Evolutionary conservation across 2,888 invertebrate species (phyloP), one percentile per base, ranked within the genome.

Genomic region (Heliconius hortense): DNA sequence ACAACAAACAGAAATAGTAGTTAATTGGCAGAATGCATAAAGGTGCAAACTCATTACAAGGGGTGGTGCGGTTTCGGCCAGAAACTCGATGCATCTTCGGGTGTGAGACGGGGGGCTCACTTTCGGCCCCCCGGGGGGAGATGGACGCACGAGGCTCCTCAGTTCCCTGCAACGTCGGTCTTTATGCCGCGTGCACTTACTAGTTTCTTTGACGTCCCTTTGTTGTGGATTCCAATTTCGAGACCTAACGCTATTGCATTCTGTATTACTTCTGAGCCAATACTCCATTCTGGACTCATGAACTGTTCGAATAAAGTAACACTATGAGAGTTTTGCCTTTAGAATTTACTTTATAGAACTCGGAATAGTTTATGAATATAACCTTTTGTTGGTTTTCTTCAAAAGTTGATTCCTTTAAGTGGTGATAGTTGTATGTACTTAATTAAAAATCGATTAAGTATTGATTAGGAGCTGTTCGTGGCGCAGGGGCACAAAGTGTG

Each of bases 121-220:
- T 83, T 83, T 82, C 80, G 82, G 80, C 76, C 78, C 81, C 78
- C 83, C 82, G 79, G 81, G 88, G 88, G 89, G 92, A 91, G 91
- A 93, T 92, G 93, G 93, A 93, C 93, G 93, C 93, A 93, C 87
- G 90, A 90, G 89, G 90, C 90, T 90, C 89, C 87, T 88, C 90
- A 88, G 87, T 79, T 76, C 79, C 74, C 78, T 89, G 88, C 88
- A 85, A 86, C 88, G 87, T 86, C 89, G 88, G 90, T 91, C 91
- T 92, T 91, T 92, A 91, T 89, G 90, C 88, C 84, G 93, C 93
- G 92, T 93, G 89, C 90, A 90, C 92, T 92, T 90, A 90, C 89
- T 89, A 89, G 87, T 92, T 93, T 93, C 93, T 93, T 93, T 92
- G 91, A 89, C 88, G 88, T 90, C 88, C 89, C 92, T 92, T 93